Evolutionary conservation across 2,888 invertebrate genomes (phyloP), one percentile per base, ranked within the genome.

Genomic region (Ernsta delagoae): DNA sequence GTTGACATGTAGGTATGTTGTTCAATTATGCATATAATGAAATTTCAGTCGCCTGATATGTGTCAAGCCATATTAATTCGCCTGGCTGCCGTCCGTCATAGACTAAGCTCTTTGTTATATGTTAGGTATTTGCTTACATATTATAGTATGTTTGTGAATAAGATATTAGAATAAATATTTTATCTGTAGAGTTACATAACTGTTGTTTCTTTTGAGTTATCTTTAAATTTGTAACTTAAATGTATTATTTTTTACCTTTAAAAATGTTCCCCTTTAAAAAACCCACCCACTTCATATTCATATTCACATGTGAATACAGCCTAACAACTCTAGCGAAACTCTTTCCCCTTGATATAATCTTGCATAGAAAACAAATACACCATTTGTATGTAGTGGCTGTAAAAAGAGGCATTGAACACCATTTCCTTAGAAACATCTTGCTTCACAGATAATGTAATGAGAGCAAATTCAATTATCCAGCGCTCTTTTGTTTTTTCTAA

Each of bases 391-490:
- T 70, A 59, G 70, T 72, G 70, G 70, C 67, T 71, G 68, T 73
- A 77, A 78, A 76, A 72, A 75, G 72, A 73, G 67, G 70, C 75
- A 57, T 74, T 73, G 75, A 74, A 74, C 74, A 78, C 75, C 77
- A 75, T 77, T 79, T 79, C 72, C 71, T 75, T 71, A 73, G 74
- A 79, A 87, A 83, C 83, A 85, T 86, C 83, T 87, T 85, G 83
- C 83, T 85, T 82, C 79, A 74, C 81, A 85, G 84, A 87, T 89
- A 89, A 88, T 86, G 87, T 91, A 89, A 90, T 89, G 87, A 87
- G 85, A 83, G 85, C 80, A 84, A 85, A 92, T 92, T 90, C 90
- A 89, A 90, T 92, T 91, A 90, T 78, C 85, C 79, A 77, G 79
- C 80, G 83, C 83, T 87, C 83, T 86, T 87, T 89, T 88, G 87